Evolutionary conservation across 2,797 vertebrate genomes (phyloP), one percentile per base, ranked within the genome.

Genomic region (Lepidocolaptes lacrymiger): DNA sequence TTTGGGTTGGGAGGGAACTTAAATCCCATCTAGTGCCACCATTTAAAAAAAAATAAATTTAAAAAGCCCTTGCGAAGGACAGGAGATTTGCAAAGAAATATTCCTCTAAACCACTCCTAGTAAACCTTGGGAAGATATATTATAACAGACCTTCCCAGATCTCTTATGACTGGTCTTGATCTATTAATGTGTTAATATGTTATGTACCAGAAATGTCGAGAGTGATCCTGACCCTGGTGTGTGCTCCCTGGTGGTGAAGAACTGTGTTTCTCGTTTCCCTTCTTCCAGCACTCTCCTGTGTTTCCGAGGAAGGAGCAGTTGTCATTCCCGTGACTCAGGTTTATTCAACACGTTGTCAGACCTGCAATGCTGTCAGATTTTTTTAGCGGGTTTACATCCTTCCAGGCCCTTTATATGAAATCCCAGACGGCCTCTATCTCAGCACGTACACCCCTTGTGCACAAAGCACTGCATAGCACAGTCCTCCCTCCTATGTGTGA

Each of bases 341-440:
- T 88, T 91, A 63, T 89, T 84, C 80, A 73, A 81, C 49, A 21
- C 0, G 0, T 69, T 81, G 52, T 79, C 88, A 88, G 79, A 85
- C 73, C 54, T 63, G 39, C 66, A 63, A 51, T 46, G 39, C 61
- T 63, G 32, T 90, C 91, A 82, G 62, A 32, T 39, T 81, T 79
- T n/a, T 89, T 92, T 89, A 75, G 85, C 81, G 36, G 56, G 49
- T 95, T 93, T 74, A 66, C 23, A 36, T 84, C 72, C 66, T 93
- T 84, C 77, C 85, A 87, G 56, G 17, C 77, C 68, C 72, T 91
- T 94, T 85, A 83, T 72, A 75, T 92, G 66, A 79, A 95, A 87
- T n/a, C 36, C 34, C 62, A 32, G 72, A 86, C 56, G 72, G 19
- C 14, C 2, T 12, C 72, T 62, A 7, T 69, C 81, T 75, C 56